phyloP scores from a whole-genome alignment of 2,888 invertebrate genomes.

The Periphyllus acericola region DNA sequence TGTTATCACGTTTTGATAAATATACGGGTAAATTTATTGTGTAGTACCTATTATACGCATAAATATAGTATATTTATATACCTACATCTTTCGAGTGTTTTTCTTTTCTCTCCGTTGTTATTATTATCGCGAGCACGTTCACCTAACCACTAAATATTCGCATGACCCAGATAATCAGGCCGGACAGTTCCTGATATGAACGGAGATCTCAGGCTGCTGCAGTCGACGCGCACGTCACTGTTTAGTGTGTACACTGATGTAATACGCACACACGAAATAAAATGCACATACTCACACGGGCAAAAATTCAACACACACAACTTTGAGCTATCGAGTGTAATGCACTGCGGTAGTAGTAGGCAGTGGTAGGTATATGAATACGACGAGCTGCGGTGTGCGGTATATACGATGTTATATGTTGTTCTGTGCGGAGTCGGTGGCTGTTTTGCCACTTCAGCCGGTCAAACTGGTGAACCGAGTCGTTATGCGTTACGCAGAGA shows the following conservation, averaged over 20 bases:
- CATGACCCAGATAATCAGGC: constrained; percentile 38
- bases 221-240: background rate
- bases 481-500: background rate
- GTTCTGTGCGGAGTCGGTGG: background rate
- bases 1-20: no score
- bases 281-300: background rate
- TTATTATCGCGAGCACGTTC: background rate
- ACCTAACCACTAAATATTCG: constrained; percentile 16
- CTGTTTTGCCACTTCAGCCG: constrained; percentile 4
- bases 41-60: background rate
- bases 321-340: background rate
- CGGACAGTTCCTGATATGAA: constrained; percentile 41
- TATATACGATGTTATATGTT: background rate
- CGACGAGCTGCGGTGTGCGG: no score
- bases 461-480: constrained; percentile 37
- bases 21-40: background rate
- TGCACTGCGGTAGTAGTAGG: background rate
- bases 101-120: background rate
- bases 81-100: background rate
- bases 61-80: background rate
- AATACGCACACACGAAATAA: constrained; percentile 7
- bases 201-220: constrained; percentile 3
- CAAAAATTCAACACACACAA: background rate
- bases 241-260: constrained; percentile 33
- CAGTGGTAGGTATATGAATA: background rate